Base-by-base conservation (phyloP, 2,113 vertebrate genomes). In the Dasypus novemcinctus region DNA sequence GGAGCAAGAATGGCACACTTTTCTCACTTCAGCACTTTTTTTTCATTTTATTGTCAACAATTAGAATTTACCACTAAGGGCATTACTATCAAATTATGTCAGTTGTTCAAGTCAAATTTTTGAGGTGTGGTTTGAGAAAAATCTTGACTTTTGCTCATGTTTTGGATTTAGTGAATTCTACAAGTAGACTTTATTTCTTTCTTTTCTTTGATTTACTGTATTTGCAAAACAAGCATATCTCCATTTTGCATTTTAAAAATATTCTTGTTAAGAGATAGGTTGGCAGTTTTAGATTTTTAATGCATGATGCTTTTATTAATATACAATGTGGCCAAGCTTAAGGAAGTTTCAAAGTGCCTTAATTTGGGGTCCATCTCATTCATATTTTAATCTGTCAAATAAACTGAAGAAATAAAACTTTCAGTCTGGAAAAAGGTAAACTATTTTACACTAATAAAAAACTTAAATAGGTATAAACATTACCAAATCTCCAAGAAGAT, bases 31-130 rank as follows among this genome's bases (percentile, higher is more conserved):
- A 98, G 95, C 96, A 98, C 87, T 89, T 97, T 97, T 97, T 95
- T 97, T 10, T 27, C 7, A 85, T 97, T 97, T 98, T 97, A 98
- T 97, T 97, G 97, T 97, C 96, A 98, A 97, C 94, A 97, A 97
- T 97, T 97, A 98, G 87, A 98, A 83, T 82, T 97, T 97, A 93
- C 94, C 90, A 93, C 87, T 96, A 98, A 96, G 69, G 90, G 61
- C 84, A 96, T 95, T 97, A 83, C 95, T 97, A 97, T 97, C 96
- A 96, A 38, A 96, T 95, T 52, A 95, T 94, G 83, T 92, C 90
- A 97, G 95, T 88, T 92, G 84, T 71, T 97, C 83, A 88, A 96
- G 87, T 75, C 9, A 96, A 96, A 90, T 95, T 97, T 98, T 97
- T 97, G 95, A 98, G 95, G 57, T 88, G 75, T 89, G 17, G 49